Evolutionary conservation across 2,797 vertebrate genomes (phyloP), one percentile per base, ranked within the genome.

Genomic region (Muscicapa comitata): DNA sequence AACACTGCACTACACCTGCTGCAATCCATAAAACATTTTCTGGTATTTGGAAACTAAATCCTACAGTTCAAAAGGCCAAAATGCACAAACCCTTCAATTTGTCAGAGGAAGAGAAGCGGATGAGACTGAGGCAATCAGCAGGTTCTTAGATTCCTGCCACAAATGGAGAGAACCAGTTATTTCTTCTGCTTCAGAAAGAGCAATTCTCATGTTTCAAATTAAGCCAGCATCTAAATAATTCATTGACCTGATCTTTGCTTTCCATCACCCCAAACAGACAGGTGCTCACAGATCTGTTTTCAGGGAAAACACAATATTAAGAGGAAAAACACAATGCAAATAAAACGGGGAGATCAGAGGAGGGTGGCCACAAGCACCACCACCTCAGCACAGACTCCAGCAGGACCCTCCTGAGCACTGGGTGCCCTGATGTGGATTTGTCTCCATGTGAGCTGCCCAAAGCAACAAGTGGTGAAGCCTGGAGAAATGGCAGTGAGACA

Each of bases 1-100:
- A 93, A 51, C 77, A 83, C 17, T 42, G 50, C 24, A 31, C 35
- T 25, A 43, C 71, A 57, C 29, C 11, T 47, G 57, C 55, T 91
- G 45, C 79, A 71, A 77, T 71, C 84, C 78, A 77, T 81, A 73
- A 65, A 91, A 71, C 38, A 71, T 71, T 91, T 91, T 48, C 89
- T 77, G 43, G 37, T 91, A 48, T 91, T 96, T 90, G 61, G 35
- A 86, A 90, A 77, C 31, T 31, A 90, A 95, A 93, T 88, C 91
- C 54, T 80, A 7, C 2, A 28, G 45, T 86, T 83, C 50, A 77
- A 91, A 86, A 94, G 53, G 90, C 51, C 84, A 91, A 87, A 92
- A 89, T 80, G 40, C 67, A 70, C 26, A 63, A 93, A 91, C 18
- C 18, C 21, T 88, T 68, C 76, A 26, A 20, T 91, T 82, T 68